Conservation (phyloP, 1,140 invertebrate species). For the Teleopsis dalmanni region DNA sequence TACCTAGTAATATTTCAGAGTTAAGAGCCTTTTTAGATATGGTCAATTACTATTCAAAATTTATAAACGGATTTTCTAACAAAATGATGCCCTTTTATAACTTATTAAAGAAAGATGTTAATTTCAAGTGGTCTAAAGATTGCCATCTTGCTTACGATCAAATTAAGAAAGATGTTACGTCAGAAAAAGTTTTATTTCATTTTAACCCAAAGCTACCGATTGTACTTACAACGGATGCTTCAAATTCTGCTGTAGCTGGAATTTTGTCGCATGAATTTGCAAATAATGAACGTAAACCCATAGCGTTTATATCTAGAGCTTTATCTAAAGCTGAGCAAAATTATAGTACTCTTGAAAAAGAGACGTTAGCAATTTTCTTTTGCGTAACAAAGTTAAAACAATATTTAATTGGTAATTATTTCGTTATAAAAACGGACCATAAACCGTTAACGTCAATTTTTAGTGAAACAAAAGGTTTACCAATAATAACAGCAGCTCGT, state of each 20-base stretch:
- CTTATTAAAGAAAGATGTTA: conserved; percentile 21
- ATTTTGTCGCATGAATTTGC: conserved; percentile 14
- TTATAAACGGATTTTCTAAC: conserved; percentile 12
- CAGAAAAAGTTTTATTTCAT: conserved; percentile 15
- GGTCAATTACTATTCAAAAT: conserved; percentile 22
- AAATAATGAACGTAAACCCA: conserved; percentile 26
- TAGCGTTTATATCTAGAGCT: conserved; percentile 45
- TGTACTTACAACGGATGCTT: conserved; percentile 15
- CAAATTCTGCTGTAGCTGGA: conserved; percentile 12
- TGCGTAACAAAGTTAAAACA: conserved; percentile 40
- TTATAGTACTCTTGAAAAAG: conserved; percentile 49
- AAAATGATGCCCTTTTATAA: conserved; percentile 21
- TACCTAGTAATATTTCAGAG: conserved; percentile 19
- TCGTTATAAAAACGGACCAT: conserved; percentile 48
- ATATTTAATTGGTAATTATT: conserved; percentile 48
- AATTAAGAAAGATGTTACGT: conserved; percentile 25
- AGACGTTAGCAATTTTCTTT: conserved; percentile 46
- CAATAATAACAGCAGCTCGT: conserved; percentile 28
- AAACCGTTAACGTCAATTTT: conserved; percentile 47
- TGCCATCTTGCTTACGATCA: conserved; percentile 21
- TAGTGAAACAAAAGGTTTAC: conserved; percentile 28
- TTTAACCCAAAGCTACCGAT: conserved; percentile 15
- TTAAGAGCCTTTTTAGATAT: conserved; percentile 23
- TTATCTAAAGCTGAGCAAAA: conserved; percentile 44
- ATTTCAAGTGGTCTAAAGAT: conserved; percentile 20